Base-by-base conservation (phyloP, 2,888 invertebrate genomes). In the Nymphalis polychloros region DNA sequence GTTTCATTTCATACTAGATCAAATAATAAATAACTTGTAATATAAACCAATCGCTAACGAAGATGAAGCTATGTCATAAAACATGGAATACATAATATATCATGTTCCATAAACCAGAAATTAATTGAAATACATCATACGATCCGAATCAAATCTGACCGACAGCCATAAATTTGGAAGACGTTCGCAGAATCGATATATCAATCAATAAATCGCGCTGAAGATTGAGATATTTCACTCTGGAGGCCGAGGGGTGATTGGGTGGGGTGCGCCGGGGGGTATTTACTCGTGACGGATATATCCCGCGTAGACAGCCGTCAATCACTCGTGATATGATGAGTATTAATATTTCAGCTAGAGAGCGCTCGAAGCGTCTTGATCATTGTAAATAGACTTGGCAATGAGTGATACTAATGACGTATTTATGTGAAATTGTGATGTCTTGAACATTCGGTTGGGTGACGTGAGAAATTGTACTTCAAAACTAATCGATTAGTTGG, bases 221-320 rank as follows among this genome's bases (percentile, higher is more conserved):
- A 89, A 91, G 91, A 92, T 92, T 92, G 90, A 92, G 92, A 92
- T 91, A 89, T 91, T 87, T 88, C 83, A 83, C 83, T 84, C 77
- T 77, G 78, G 83, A 78, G 71, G 74, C 71, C 53, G 70, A 71
- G 67, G 73, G 76, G 74, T 72, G 65, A 73, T 63, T 69, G 19
- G 50, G 69, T 73, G 75, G 69, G 68, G 74, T 65, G 65, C 73
- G 63, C 64, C 70, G 74, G 79, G 81, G 82, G 79, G 81, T 85
- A 86, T 87, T 87, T 85, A 84, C 84, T 82, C 85, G 84, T 90
- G 91, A 92, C 90, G 90, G 89, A 92, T 91, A 89, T 88, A 89
- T 90, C 87, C 90, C 83, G 84, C 86, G 89, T 82, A 89, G 90
- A 90, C 90, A 88, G 83, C 87, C 89, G 92, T 90, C 90, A 90